A percentile compares a stretch with the other conserved stretches of the same genome.
These are phyloP conservation scores for Isoperla grammatica DNA, from an alignment of 2,888 invertebrate species.

Conservation along the genomic window DNA sequence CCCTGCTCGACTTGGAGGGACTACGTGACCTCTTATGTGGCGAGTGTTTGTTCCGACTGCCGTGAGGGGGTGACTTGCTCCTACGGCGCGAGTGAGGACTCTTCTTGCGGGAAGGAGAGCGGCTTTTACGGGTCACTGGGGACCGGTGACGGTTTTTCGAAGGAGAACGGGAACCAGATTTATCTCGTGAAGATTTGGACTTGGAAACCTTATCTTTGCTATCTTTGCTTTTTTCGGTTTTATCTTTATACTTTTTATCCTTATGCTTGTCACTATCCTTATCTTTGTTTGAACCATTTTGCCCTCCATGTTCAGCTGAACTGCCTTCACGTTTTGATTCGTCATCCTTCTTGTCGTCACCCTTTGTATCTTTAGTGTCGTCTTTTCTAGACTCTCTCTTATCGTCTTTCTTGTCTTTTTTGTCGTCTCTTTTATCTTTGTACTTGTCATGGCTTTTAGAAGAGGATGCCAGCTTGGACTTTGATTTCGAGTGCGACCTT, in stretches of 20 bases:
- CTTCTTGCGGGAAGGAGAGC: conserved; percentile 34
- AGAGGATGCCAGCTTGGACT: conserved; percentile 44
- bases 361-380: conserved; percentile 13
- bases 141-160: conserved; percentile 28
- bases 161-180: conserved; percentile 29
- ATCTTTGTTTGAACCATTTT: conserved; percentile 22
- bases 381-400: conserved; percentile 4
- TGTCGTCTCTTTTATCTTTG: conserved; percentile 33
- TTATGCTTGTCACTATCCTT: conserved; percentile 21
- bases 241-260: conserved; percentile 19
- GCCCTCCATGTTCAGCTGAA: too few relatives aligned
- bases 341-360: conserved; percentile 22
- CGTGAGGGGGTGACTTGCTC: conserved; percentile 31
- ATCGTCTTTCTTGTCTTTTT: conserved; percentile 18
- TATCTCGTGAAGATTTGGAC: conserved; percentile 25
- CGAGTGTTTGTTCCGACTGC: conserved; percentile 24
- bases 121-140: conserved; percentile 25
- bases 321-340: neutral
- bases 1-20: conserved; percentile 23
- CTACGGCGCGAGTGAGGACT: conserved; percentile 34
- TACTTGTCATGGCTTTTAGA: conserved; percentile 43
- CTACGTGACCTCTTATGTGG: conserved; percentile 26
- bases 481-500: conserved; percentile 41
- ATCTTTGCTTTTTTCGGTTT: conserved; percentile 15
- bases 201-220: conserved; percentile 34